These are phyloP conservation scores for Smittia sp. DNA, from an alignment of 2,888 invertebrate genomes.

Conservation along the genomic window DNA sequence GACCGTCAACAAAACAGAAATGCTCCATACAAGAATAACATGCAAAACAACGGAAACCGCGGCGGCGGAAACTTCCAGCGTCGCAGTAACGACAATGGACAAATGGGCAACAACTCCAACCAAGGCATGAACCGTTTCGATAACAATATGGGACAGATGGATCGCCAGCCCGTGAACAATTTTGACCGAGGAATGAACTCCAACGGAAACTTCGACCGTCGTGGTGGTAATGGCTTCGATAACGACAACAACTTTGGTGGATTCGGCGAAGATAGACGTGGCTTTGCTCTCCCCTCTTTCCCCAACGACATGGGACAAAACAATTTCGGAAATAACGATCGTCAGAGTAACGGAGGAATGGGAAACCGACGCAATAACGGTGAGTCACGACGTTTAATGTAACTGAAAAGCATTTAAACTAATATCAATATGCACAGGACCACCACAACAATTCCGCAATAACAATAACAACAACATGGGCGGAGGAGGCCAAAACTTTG, in stretches of 20 bases:
- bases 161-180: neutral
- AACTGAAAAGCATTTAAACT: neutral
- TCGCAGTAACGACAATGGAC: slow-evolving; percentile 24
- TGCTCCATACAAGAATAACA: slow-evolving; percentile 30
- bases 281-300: slow-evolving; percentile 49
- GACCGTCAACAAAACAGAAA: slow-evolving; percentile 32
- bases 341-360: slow-evolving; percentile 44
- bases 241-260: slow-evolving; percentile 36
- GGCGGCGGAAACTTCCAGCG: slow-evolving; percentile 32
- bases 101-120: slow-evolving; percentile 44
- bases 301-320: slow-evolving; percentile 38
- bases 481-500: neutral
- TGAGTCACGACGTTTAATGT: neutral
- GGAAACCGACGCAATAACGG: slow-evolving; percentile 39
- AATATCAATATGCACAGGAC: neutral
- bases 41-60: slow-evolving; percentile 1
- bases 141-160: slow-evolving; percentile 49
- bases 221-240: slow-evolving; percentile 29
- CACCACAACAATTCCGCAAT: neutral
- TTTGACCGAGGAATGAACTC: slow-evolving; percentile 29
- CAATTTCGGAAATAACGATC: slow-evolving; percentile 42
- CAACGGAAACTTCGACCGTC: slow-evolving; percentile 25
- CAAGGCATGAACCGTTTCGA: slow-evolving; percentile 45
- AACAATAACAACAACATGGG: slow-evolving; percentile 18
- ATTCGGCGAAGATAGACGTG: slow-evolving; percentile 50